Evolutionary conservation across 1,140 invertebrate species (phyloP), one percentile per base, ranked within the genome.

Genomic region (Bombyx mandarina): DNA sequence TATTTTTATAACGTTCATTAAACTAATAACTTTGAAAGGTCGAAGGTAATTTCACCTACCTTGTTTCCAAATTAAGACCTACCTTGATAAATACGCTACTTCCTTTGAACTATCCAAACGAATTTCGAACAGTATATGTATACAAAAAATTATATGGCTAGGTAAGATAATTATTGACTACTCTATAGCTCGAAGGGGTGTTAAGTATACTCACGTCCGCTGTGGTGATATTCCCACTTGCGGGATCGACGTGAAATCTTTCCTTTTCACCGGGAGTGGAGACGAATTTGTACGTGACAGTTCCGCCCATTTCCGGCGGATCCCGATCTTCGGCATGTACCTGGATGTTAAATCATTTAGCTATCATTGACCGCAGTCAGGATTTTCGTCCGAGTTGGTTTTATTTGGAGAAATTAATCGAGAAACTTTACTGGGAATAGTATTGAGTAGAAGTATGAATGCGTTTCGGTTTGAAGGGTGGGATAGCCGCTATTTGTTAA

Each of bases 281-380:
- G 1, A 96, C 92, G 69, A 97, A 92, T 60, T 92, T 93, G 80
- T 97, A 97, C 6, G 90, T 92, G 42, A 97, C 91, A 45, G 90
- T 93, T 42, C 95, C 94, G 64, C 94, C 94, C 67, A 92, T 91
- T 56, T 94, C 92, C 0, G 89, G 90, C 50, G 92, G 91, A 79
- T 94, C 93, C 42, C 71, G 66, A 60, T 89, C 88, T 67, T 82
- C 82, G 61, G 88, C 88, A 44, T 77, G 73, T 7, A 88, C 84
- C 88, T 89, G 68, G 1, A 35, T 35, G 26, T 35, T 35, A 35
- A 35, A 35, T 35, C 26, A 35, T 35, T 35, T 35, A 35, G 26
- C 2, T 35, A 35, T 35, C 26, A 35, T 35, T 35, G 26, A 35
- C 26, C 26, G 26, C 26, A 35, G 26, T 35, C 26, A 35, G 26